phyloP scores from a whole-genome alignment of 92 coral and sea anemone species.

The Phenganax subtilis region DNA sequence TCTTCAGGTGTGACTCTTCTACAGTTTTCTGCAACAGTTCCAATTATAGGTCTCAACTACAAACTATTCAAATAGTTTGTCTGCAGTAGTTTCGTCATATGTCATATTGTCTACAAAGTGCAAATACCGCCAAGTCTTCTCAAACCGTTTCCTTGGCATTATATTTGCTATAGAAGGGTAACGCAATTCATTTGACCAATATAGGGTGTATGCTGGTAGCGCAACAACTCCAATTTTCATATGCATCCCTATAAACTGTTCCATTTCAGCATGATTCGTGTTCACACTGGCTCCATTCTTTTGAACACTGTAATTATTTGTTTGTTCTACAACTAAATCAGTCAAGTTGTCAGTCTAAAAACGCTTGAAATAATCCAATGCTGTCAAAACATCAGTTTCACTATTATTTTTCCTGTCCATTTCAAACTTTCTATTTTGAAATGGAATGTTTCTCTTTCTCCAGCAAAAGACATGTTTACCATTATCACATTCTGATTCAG shows the following conservation, averaged over 20 bases:
- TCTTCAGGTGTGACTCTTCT: slow-evolving; percentile 33
- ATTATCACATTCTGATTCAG: background rate
- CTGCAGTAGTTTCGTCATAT: background rate
- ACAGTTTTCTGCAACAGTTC: slow-evolving; percentile 33
- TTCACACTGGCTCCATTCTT: background rate
- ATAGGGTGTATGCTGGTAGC: background rate
- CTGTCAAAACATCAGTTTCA: background rate
- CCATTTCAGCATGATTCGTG: background rate
- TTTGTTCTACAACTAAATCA: background rate
- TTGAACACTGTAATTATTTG: background rate
- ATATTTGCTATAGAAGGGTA: slow-evolving; percentile 31
- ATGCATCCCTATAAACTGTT: slow-evolving; percentile 4
- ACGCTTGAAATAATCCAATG: background rate
- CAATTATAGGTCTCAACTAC: slow-evolving; percentile 21
- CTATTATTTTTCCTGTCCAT: background rate
- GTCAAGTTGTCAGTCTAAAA: background rate
- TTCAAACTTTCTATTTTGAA: slow-evolving; percentile 1
- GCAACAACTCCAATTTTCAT: background rate
- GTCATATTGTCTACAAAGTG: slow-evolving; percentile 26
- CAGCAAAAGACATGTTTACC: slow-evolving; percentile 11
- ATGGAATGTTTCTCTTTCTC: slow-evolving; percentile 11
- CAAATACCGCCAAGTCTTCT: slow-evolving; percentile 24
- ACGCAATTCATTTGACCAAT: slow-evolving; percentile 11
- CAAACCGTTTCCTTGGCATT: slow-evolving; percentile 32
- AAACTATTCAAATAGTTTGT: slow-evolving; percentile 20